phyloP scores from a whole-genome alignment of 37 sponge, comb jelly and placozoan genomes.

The Agelas oroides region DNA sequence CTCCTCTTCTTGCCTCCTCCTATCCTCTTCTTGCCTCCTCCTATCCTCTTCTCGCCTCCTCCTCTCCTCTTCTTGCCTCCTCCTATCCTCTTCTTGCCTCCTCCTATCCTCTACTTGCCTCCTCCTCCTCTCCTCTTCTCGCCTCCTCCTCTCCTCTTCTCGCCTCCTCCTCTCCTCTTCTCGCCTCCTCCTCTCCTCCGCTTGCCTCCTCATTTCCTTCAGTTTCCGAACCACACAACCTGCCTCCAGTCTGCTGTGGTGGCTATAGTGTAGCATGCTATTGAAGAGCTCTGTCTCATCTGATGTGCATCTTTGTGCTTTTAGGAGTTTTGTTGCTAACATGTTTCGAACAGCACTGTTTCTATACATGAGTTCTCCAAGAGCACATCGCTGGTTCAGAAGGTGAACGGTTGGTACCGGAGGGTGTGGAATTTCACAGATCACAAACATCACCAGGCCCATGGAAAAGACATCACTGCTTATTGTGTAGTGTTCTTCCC shows the following conservation, averaged over 20 bases:
- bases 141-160: background rate
- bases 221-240: background rate
- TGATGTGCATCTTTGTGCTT: background rate
- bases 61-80: too few relatives aligned
- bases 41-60: too few relatives aligned
- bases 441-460: slow-evolving; percentile 44
- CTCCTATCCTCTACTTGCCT: too few relatives aligned
- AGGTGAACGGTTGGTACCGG: slow-evolving; percentile 8
- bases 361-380: background rate
- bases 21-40: too few relatives aligned
- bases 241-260: slow-evolving; percentile 16
- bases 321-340: background rate
- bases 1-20: too few relatives aligned
- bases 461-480: slow-evolving; percentile 50
- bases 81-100: too few relatives aligned
- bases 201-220: background rate
- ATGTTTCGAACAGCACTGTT: background rate
- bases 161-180: background rate
- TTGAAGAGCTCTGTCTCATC: slow-evolving; percentile 18
- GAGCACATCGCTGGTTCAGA: background rate
- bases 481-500: slow-evolving; percentile 26
- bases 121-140: background rate
- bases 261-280: slow-evolving; percentile 21
- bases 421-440: slow-evolving; percentile 23
- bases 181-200: background rate